Evolutionary conservation across 1,140 invertebrate species (phyloP).

Genomic region (Aethina tumida): DNA sequence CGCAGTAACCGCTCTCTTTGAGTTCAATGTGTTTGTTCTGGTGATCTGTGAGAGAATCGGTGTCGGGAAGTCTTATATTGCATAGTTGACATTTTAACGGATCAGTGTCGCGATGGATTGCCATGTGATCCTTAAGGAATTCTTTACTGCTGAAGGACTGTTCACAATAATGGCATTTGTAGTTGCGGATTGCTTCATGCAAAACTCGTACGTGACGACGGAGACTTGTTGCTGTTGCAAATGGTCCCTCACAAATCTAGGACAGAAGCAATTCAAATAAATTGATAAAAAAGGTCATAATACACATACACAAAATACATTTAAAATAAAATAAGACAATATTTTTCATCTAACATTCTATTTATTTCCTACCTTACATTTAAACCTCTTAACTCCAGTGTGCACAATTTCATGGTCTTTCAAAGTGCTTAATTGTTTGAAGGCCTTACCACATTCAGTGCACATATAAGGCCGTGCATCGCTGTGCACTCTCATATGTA

Average conservation of each 20-base stretch:
- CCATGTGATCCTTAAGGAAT: conserved; percentile 8
- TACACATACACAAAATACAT: no score
- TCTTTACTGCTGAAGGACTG: conserved; percentile 9
- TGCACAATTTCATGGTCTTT: conserved; percentile 15
- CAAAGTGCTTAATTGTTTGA: conserved; percentile 14
- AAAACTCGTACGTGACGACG: conserved; percentile 9
- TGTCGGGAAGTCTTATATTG: neutral
- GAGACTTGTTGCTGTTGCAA: conserved; percentile 9
- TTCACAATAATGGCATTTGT: conserved; percentile 7
- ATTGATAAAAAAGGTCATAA: no score
- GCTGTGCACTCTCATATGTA: conserved; percentile 25
- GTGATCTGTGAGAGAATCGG: conserved; percentile 2
- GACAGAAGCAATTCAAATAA: no score
- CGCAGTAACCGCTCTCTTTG: conserved; percentile 9
- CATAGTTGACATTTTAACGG: conserved; percentile 6
- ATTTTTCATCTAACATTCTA: conserved; percentile 5
- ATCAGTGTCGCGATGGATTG: conserved; percentile 9
- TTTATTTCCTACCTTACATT: conserved; percentile 14
- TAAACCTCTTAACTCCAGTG: conserved; percentile 12
- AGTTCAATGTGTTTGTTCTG: conserved; percentile 9
- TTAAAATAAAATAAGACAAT: neutral
- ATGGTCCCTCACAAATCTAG: conserved; percentile 12
- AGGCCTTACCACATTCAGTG: conserved; percentile 22
- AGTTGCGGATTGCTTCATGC: conserved; percentile 11
- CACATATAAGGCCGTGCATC: conserved; percentile 24